Evolutionary conservation across 1,140 invertebrate species (phyloP).

Genomic region (Chionoecetes opilio): DNA sequence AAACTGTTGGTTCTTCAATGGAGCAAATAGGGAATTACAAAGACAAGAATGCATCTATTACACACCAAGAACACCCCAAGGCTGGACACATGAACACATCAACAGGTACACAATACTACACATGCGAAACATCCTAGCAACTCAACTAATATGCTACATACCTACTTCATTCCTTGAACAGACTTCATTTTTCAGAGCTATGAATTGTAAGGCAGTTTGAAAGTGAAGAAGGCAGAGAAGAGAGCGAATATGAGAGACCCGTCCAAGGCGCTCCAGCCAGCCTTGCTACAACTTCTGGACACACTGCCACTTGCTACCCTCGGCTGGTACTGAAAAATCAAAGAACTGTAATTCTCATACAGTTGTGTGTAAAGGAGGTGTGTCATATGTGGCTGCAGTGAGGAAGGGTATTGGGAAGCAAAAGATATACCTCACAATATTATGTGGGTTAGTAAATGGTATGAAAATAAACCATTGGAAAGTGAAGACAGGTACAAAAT

Average conservation of each 20-base stretch:
- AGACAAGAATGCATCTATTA: no score
- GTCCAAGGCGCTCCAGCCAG: neutral
- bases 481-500: no score
- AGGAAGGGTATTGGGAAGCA: no score
- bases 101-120: neutral
- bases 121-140: neutral
- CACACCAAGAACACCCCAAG: no score
- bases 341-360: neutral
- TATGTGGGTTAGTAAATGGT: no score
- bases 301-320: conserved; percentile 6
- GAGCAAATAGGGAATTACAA: no score
- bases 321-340: neutral
- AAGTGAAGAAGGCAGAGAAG: conserved; percentile 8
- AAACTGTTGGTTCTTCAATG: no score
- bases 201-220: neutral
- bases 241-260: neutral
- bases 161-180: neutral
- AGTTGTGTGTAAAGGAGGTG: neutral
- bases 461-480: no score
- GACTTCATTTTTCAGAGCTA: neutral
- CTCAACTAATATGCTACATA: neutral
- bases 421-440: no score
- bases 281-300: conserved; percentile 3
- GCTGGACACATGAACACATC: no score
- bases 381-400: no score